Base-by-base conservation (phyloP, 2,797 vertebrate species). In the Aulostomus chinensis region DNA sequence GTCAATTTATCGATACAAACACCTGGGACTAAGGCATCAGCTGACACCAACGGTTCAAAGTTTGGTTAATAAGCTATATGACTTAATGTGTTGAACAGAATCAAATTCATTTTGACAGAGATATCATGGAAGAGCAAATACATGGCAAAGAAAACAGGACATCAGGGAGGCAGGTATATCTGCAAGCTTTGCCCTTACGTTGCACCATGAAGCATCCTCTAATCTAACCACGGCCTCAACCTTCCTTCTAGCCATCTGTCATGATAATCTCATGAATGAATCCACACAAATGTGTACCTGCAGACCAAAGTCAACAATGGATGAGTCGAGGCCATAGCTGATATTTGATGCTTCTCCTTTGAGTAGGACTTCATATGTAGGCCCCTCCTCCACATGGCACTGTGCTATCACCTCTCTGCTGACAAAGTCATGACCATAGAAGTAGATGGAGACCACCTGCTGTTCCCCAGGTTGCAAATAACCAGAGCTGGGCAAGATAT, bases 311-410 rank as follows among this genome's bases (percentile, higher is more conserved):
- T 94, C 48, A 0, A 98, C 81, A 21, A 89, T 56, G 0, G 58
- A 78, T 6, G 25, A 38, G 46, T 93, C 82, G 4, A 97, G 83
- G 5, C 67, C 65, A 48, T 94, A 98, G 24, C n/a, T 84, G 84
- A 94, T 76, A 4, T 82, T 30, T 0, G 94, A 94, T 5, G 95
- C 91, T 54, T 94, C 88, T 55, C 95, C 94, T 1, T 57, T 77
- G 14, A 97, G 86, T 0, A 4, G 8, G 8, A 98, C 20, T 22
- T 93, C 53, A 3, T 97, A 97, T 9, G 69, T 84, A 0, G 94
- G 94, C 1, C 96, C 96, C 1, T 92, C 93, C 48, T 93, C 86
- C 6, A 98, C 93, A 7, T 58, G 45, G 10, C 96, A 97, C 52
- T 89, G 78, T 0, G 93, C 94, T 1, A 65, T 68, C 60, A 86